These are phyloP conservation scores for Gorsachius magnificus DNA, from an alignment of 2,797 vertebrate genomes.

Conservation along the genomic window DNA sequence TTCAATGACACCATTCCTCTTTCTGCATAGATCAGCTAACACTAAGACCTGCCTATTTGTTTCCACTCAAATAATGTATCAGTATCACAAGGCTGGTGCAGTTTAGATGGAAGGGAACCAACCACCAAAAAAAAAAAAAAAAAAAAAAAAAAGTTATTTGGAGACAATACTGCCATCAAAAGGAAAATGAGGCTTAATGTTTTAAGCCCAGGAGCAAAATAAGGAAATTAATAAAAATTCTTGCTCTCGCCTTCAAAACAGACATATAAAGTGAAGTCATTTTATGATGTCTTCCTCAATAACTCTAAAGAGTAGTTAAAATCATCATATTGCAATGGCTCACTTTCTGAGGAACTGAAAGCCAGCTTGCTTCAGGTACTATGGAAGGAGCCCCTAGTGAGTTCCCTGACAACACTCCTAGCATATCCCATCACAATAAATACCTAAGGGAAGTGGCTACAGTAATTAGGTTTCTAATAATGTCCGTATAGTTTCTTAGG, in stretches of 20 bases:
- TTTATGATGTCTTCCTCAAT: neutral
- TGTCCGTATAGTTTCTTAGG: neutral
- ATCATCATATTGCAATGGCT: neutral
- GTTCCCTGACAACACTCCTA: neutral
- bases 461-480: neutral
- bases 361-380: neutral
- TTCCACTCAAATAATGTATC: neutral
- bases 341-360: neutral
- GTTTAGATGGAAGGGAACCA: neutral
- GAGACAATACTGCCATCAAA: neutral
- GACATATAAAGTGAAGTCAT: neutral
- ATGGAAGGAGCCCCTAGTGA: neutral
- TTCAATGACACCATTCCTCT: neutral
- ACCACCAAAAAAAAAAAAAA: too few species aligned
- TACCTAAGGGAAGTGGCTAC: neutral
- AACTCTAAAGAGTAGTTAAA: neutral
- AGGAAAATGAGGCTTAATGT: neutral
- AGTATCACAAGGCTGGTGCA: neutral
- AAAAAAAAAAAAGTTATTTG: neutral
- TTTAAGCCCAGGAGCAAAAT: neutral
- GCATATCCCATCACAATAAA: neutral
- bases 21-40: neutral
- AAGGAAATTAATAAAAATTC: neutral
- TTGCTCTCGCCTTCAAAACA: neutral
- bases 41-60: neutral